These are phyloP conservation scores for Drosophila athabasca DNA, from an alignment of 1,140 invertebrate genomes.

Conservation along the genomic window DNA sequence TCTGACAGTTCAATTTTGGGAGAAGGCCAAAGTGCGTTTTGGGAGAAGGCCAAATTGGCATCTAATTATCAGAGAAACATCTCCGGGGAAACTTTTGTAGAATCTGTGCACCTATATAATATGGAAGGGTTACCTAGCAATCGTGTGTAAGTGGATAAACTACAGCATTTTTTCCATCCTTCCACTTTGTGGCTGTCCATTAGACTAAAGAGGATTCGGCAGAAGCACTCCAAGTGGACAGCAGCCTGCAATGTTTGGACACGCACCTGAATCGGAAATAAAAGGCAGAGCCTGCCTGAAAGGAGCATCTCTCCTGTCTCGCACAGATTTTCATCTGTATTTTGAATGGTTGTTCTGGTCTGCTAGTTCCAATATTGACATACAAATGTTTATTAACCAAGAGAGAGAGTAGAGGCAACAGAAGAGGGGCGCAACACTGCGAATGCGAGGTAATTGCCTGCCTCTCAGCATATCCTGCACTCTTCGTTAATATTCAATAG, in stretches of 20 bases:
- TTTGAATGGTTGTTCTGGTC: conserved; percentile 17
- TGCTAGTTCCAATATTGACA: conserved; percentile 57
- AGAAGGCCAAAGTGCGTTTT: conserved; percentile 18
- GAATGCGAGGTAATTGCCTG: conserved; percentile 40
- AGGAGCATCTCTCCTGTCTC: conserved; percentile 14
- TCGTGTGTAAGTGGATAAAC: neutral
- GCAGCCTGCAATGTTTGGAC: neutral
- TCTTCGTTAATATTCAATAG: conserved; percentile 45
- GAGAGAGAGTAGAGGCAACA: conserved; percentile 13
- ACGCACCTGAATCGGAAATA: conserved; percentile 37
- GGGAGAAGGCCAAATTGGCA: conserved; percentile 24
- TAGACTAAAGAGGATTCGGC: neutral
- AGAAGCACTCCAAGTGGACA: conserved; percentile 15
- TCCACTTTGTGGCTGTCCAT: neutral
- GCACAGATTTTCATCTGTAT: conserved; percentile 37
- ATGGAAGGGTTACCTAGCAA: neutral
- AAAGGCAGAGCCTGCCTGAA: conserved; percentile 6
- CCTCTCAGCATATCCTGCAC: neutral
- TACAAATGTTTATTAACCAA: conserved; percentile 65
- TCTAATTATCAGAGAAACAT: conserved; percentile 28
- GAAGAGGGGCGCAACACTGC: conserved; percentile 6
- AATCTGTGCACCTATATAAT: neutral
- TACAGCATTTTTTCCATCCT: neutral
- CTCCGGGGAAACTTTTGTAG: neutral
- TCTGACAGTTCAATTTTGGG: conserved; percentile 53